Conservation (phyloP, 2,797 vertebrate genomes). For the Tamandua tetradactyla region DNA sequence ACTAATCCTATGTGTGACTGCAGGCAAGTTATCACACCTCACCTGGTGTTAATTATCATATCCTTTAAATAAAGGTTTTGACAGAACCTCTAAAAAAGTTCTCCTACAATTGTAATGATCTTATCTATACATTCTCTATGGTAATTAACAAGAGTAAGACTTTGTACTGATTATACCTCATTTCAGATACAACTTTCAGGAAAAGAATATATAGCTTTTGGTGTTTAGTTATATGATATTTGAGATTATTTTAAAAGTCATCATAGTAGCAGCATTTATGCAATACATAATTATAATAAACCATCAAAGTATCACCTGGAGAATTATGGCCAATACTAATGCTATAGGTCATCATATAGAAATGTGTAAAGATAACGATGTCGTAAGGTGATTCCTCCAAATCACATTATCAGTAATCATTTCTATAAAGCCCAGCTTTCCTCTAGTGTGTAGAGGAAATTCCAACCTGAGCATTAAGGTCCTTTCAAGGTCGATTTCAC, state of each 20-base stretch:
- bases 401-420: neutral
- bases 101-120: neutral
- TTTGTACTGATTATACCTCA: neutral
- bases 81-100: neutral
- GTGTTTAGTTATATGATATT: neutral
- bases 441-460: neutral
- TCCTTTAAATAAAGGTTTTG: neutral
- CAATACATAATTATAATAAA: neutral
- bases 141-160: neutral
- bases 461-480: neutral
- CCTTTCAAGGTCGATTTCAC: conserved; percentile 54
- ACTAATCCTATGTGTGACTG: neutral
- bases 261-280: neutral
- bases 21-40: neutral
- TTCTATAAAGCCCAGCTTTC: neutral
- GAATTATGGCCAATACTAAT: accelerated
- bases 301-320: neutral
- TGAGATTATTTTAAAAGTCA: neutral
- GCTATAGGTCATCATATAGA: neutral
- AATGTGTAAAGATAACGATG: neutral
- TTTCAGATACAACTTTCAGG: neutral
- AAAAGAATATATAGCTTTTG: neutral
- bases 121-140: neutral
- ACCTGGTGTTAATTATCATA: neutral
- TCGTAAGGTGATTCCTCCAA: neutral